phyloP scores from a whole-genome alignment of 2,797 vertebrate species.

The Enteromius radiatus region DNA sequence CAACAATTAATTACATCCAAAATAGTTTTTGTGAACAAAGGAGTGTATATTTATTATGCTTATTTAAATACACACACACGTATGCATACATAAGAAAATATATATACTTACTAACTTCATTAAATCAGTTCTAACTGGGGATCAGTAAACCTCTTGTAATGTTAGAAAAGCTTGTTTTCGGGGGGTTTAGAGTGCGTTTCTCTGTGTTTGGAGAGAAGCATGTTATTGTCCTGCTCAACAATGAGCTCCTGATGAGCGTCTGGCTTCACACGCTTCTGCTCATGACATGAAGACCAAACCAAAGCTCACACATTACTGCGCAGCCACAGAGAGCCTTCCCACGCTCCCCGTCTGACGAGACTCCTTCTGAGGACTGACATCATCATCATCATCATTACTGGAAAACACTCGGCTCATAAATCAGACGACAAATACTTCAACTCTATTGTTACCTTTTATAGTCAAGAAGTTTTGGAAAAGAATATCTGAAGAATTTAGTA shows the following conservation, averaged over 20 bases:
- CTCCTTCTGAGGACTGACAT: neutral
- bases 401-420: neutral
- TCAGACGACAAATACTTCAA: neutral
- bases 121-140: too few relatives aligned
- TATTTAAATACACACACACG: too few relatives aligned
- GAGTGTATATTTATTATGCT: too few relatives aligned
- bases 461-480: neutral
- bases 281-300: neutral
- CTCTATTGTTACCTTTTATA: neutral
- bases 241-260: neutral
- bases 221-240: neutral
- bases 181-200: neutral
- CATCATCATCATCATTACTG: neutral
- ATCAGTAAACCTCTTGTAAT: too few relatives aligned
- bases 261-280: slow-evolving; percentile 9
- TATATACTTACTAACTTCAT: too few relatives aligned
- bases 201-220: neutral
- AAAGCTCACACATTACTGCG: slow-evolving; percentile 66
- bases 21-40: too few relatives aligned
- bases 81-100: too few relatives aligned
- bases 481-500: neutral
- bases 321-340: slow-evolving; percentile 72
- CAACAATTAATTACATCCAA: too few relatives aligned
- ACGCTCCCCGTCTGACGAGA: slow-evolving; percentile 55
- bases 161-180: neutral